Evolutionary conservation across 2,797 vertebrate species (phyloP).

Genomic region (Brachyrhaphis roseni): DNA sequence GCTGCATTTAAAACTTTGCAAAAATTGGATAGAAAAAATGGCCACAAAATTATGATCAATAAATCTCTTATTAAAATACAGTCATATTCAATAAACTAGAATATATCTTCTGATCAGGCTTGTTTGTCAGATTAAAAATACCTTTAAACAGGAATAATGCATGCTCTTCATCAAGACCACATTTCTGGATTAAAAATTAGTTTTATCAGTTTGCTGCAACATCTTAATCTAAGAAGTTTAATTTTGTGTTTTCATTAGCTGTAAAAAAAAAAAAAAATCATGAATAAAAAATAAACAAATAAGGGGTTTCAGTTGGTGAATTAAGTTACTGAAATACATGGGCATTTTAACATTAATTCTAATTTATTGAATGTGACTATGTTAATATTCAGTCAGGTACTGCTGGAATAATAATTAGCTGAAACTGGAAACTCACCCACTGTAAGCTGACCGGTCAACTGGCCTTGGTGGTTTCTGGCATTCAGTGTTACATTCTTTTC

Average conservation of each 20-base stretch:
- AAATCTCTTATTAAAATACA: background rate
- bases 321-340: background rate
- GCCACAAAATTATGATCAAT: background rate
- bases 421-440: constrained; percentile 85
- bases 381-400: background rate
- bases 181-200: background rate
- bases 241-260: background rate
- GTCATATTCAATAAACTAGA: background rate
- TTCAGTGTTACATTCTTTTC: constrained; percentile 93
- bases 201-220: background rate
- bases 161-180: background rate
- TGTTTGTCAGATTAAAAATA: background rate
- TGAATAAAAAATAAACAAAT: background rate
- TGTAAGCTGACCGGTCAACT: constrained; percentile 92
- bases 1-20: background rate
- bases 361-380: background rate
- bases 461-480: constrained; percentile 89
- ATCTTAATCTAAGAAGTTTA: background rate
- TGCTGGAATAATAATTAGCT: background rate
- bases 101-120: background rate
- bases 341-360: background rate
- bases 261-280: background rate
- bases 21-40: background rate
- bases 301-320: background rate
- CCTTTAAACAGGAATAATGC: background rate